Evolutionary conservation across 2,888 invertebrate genomes (phyloP).

Genomic region (Cepaea hortensis): DNA sequence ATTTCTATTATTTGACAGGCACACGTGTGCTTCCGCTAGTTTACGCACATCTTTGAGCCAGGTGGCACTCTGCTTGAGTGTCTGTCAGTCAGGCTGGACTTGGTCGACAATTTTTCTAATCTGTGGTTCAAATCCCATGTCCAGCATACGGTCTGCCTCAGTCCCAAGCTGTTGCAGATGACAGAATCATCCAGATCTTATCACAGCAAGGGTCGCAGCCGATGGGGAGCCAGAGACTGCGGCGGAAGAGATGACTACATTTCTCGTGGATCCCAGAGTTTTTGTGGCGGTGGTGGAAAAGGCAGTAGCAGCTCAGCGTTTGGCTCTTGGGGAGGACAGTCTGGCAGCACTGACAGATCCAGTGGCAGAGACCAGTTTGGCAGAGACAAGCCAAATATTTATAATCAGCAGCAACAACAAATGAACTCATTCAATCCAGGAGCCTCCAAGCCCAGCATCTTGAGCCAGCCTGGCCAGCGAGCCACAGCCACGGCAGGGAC

Average conservation of each 20-base stretch:
- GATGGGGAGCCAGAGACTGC: conserved; percentile 31
- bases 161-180: conserved; percentile 81
- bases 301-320: background rate
- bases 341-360: no score
- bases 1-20: no score
- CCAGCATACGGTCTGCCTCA: conserved; percentile 96
- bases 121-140: conserved; percentile 98
- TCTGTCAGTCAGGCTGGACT: conserved; percentile 91
- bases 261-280: background rate
- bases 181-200: conserved; percentile 45
- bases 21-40: conserved; percentile 85
- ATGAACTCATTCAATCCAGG: background rate
- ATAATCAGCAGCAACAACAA: no score
- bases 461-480: conserved; percentile 10
- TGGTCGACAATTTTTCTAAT: conserved; percentile 96
- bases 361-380: no score
- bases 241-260: conserved; percentile 24
- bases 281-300: conserved; percentile 1
- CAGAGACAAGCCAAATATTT: no score
- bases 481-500: no score
- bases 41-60: conserved; percentile 99
- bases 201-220: conserved; percentile 41
- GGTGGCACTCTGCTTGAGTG: conserved; percentile 99
- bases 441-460: conserved; percentile 12
- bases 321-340: conserved; percentile 25